Evolutionary conservation across 1,140 invertebrate genomes (phyloP).

Genomic region (Neodiprion fabricii): DNA sequence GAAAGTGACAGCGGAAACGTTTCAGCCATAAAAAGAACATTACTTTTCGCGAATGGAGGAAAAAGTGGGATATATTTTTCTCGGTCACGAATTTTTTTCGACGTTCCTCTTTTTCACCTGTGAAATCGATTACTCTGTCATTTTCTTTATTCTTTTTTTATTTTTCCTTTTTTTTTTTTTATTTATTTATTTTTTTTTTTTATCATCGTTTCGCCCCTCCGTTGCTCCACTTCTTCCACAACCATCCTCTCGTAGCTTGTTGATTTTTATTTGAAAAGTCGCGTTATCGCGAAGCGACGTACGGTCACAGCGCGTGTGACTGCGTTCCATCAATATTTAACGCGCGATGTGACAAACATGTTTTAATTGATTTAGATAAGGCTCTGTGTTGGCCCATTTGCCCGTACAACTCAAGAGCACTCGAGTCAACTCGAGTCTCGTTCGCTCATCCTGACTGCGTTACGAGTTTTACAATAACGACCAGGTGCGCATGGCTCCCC

Average conservation of each 20-base stretch:
- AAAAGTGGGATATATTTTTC: too few species aligned
- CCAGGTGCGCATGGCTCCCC: too few species aligned
- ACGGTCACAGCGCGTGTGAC: not conserved
- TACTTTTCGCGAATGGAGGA: too few species aligned
- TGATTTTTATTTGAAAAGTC: not conserved
- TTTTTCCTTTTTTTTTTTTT: not conserved
- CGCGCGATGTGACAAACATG: constrained; percentile 1
- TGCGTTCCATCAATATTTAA: constrained; percentile 16
- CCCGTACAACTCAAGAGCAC: not conserved
- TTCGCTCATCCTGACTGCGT: too few species aligned
- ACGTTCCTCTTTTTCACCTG: too few species aligned
- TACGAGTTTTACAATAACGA: too few species aligned
- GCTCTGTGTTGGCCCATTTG: not conserved
- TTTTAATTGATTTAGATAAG: constrained; percentile 15
- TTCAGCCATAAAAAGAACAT: too few species aligned
- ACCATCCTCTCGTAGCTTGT: not conserved
- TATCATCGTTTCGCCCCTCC: not conserved
- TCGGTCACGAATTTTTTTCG: too few species aligned
- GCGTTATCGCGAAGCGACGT: not conserved
- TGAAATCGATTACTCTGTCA: too few species aligned
- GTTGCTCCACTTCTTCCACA: too few species aligned
- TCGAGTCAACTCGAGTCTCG: not conserved
- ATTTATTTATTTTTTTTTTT: not conserved
- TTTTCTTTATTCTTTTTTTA: constrained; percentile 1
- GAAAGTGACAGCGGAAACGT: too few species aligned